These are phyloP conservation scores for Ryuthela nishihirai DNA, from an alignment of 2,888 invertebrate species.

Conservation along the genomic window DNA sequence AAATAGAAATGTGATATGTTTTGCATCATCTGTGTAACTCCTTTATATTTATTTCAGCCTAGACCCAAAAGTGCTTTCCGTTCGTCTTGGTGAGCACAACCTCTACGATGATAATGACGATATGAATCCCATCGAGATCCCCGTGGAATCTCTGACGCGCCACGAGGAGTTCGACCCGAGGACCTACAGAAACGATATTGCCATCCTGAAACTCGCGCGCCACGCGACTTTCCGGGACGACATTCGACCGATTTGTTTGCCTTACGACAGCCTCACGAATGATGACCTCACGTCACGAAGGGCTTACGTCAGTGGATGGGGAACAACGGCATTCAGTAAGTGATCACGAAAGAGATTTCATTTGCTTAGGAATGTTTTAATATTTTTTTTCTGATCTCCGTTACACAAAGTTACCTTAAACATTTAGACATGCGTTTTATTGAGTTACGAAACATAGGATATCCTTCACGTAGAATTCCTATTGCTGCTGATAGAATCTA, in stretches of 20 bases:
- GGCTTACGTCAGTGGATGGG: constrained; percentile 70
- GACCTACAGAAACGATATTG: constrained; percentile 71
- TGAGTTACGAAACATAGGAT: too few relatives aligned
- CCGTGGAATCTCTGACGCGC: constrained; percentile 55
- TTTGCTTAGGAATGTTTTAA: too few relatives aligned
- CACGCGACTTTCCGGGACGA: constrained; percentile 23
- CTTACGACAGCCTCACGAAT: constrained; percentile 29
- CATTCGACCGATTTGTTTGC: constrained; percentile 37
- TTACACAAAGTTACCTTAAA: too few relatives aligned
- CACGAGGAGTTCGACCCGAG: constrained; percentile 66
- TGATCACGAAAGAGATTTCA: too few relatives aligned
- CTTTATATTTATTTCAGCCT: too few relatives aligned
- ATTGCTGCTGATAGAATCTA: too few relatives aligned
- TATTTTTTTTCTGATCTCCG: too few relatives aligned
- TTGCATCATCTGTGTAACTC: too few relatives aligned
- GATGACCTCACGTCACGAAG: constrained; percentile 21
- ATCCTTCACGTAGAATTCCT: too few relatives aligned
- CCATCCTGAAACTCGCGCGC: constrained; percentile 57
- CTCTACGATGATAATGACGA: constrained; percentile 31
- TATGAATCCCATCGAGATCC: constrained; percentile 31
- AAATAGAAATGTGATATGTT: too few relatives aligned
- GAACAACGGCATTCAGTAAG: constrained; percentile 48
- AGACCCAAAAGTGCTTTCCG: too few relatives aligned
- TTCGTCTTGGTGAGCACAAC: constrained; percentile 69
- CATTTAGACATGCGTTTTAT: too few relatives aligned